Percentiles rank a stretch among this genome's conserved stretches.
These are phyloP conservation scores for Hirudinaria manillensis DNA, from an alignment of 2,888 invertebrate genomes.

Conservation along the genomic window DNA sequence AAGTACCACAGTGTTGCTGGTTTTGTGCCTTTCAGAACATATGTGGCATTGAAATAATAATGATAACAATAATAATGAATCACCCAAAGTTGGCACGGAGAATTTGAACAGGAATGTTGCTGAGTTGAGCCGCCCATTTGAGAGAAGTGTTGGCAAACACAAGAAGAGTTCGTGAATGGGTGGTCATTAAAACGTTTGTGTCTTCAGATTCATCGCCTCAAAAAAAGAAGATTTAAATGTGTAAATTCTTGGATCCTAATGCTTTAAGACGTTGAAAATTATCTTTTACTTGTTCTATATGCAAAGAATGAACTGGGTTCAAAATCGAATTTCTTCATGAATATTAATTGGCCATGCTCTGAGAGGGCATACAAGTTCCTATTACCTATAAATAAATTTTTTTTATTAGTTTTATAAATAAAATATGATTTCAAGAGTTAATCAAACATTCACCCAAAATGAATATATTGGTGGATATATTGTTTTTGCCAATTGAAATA, in stretches of 20 bases:
- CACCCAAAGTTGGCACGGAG: slow-evolving; percentile 58
- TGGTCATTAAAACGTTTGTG: slow-evolving; percentile 62
- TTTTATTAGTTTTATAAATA: no score
- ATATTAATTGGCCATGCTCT: slow-evolving; percentile 73
- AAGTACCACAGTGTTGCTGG: no score
- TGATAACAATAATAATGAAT: background rate
- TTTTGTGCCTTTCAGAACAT: no score
- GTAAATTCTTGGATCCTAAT: background rate
- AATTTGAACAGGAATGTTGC: slow-evolving; percentile 66
- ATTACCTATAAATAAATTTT: slow-evolving; percentile 56
- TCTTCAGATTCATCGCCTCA: background rate
- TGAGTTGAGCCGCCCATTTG: slow-evolving; percentile 81
- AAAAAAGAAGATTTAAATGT: background rate
- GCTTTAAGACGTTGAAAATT: background rate
- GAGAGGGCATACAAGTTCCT: slow-evolving; percentile 66
- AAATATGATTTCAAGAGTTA: no score
- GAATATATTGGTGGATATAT: slow-evolving; percentile 65
- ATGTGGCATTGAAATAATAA: no score
- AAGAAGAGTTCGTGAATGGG: slow-evolving; percentile 74
- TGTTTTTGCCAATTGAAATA: slow-evolving; percentile 54
- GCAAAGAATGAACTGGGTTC: slow-evolving; percentile 59
- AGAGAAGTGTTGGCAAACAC: slow-evolving; percentile 77
- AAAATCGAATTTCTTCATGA: slow-evolving; percentile 77
- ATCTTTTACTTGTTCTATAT: slow-evolving; percentile 32
- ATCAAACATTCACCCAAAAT: slow-evolving; percentile 62